Evolutionary conservation across 2,797 vertebrate genomes (phyloP).

Genomic region (Hippopotamyrus pictus): DNA sequence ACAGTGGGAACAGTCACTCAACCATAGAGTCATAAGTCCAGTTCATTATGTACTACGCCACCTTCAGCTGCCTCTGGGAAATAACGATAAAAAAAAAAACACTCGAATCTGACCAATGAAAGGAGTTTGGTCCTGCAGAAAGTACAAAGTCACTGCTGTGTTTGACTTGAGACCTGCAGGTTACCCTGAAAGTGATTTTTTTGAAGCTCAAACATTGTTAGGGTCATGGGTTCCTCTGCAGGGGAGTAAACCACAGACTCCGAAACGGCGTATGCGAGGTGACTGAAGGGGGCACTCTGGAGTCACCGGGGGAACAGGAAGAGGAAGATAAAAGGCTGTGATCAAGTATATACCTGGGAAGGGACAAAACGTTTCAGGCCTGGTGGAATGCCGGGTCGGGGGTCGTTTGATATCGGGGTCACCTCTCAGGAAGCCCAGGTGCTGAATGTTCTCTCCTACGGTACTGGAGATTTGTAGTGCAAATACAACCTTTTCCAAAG

Average conservation of each 20-base stretch:
- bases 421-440: neutral
- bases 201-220: neutral
- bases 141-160: neutral
- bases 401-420: constrained; percentile 19
- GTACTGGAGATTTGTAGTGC: constrained; percentile 16
- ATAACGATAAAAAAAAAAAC: neutral
- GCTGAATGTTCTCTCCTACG: constrained; percentile 19
- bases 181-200: constrained; percentile 2
- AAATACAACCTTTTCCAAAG: constrained; percentile 26
- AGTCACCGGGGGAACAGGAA: neutral
- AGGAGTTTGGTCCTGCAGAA: neutral
- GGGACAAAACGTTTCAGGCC: neutral
- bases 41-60: neutral
- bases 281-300: neutral
- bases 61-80: neutral
- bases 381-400: neutral
- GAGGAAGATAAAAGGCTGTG: constrained; percentile 1
- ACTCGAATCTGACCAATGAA: neutral
- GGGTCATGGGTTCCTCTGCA: constrained; percentile 1
- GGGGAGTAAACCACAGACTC: neutral
- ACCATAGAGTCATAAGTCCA: neutral
- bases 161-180: neutral
- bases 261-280: neutral
- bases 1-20: neutral
- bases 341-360: neutral